A percentile compares a stretch with the other conserved stretches of the same genome.
Evolutionary conservation across 1,140 invertebrate species (phyloP).

Genomic region (Bilobella aurantiaca): DNA sequence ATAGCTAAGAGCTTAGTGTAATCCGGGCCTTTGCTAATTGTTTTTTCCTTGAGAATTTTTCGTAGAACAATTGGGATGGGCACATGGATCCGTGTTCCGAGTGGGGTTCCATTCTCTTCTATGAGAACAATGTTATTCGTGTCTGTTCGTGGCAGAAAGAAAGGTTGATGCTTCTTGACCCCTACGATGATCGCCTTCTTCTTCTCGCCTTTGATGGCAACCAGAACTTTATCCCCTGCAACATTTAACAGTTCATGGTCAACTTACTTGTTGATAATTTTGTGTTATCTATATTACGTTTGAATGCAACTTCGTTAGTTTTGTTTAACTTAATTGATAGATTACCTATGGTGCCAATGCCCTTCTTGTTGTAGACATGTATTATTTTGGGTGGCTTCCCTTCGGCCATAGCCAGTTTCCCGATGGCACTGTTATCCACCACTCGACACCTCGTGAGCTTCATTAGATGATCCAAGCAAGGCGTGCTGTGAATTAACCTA

Average conservation of each 20-base stretch:
- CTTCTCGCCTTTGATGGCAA: slow-evolving; percentile 95
- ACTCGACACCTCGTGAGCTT: slow-evolving; percentile 65
- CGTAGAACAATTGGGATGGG: slow-evolving; percentile 88
- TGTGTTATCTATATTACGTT: neutral
- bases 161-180: slow-evolving; percentile 67
- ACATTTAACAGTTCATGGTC: too few relatives aligned
- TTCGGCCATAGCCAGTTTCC: slow-evolving; percentile 82
- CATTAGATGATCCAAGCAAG: slow-evolving; percentile 2
- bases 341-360: slow-evolving; percentile 51
- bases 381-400: slow-evolving; percentile 83
- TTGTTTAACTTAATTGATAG: slow-evolving; percentile 9
- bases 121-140: slow-evolving; percentile 94
- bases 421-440: slow-evolving; percentile 91
- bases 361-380: slow-evolving; percentile 73
- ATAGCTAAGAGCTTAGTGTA: slow-evolving; percentile 91
- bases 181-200: slow-evolving; percentile 93
- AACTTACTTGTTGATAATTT: too few relatives aligned
- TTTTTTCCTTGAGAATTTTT: slow-evolving; percentile 71
- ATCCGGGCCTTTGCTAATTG: slow-evolving; percentile 71
- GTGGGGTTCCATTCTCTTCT: slow-evolving; percentile 78
- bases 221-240: slow-evolving; percentile 75
- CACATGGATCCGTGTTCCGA: slow-evolving; percentile 86
- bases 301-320: neutral
- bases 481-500: slow-evolving; percentile 10
- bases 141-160: slow-evolving; percentile 83